Evolutionary conservation across 2,113 vertebrate genomes (phyloP).

Genomic region (Sorex fumeus): DNA sequence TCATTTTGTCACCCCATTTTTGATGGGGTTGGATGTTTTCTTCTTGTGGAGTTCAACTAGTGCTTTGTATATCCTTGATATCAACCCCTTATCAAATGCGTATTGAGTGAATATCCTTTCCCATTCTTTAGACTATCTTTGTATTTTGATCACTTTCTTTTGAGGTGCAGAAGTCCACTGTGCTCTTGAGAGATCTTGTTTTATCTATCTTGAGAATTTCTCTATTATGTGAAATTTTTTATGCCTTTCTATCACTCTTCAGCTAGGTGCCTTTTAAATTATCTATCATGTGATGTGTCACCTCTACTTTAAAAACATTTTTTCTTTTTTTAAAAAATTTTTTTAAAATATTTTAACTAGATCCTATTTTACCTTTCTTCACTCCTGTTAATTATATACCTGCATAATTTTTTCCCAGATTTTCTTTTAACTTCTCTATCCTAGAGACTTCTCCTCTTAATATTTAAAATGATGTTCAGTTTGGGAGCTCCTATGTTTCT

Average conservation of each 20-base stretch:
- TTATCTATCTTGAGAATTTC: neutral
- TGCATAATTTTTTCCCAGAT: slow-evolving; percentile 38
- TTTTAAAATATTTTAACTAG: too few relatives aligned
- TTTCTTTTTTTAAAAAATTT: too few relatives aligned
- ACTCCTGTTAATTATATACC: slow-evolving; percentile 61
- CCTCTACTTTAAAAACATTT: slow-evolving; percentile 34
- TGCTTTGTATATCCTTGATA: too few relatives aligned
- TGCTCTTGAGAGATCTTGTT: neutral
- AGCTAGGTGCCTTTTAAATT: slow-evolving; percentile 7
- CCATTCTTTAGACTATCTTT: too few relatives aligned
- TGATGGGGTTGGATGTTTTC: too few relatives aligned
- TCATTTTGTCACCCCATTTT: too few relatives aligned
- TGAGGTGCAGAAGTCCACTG: too few relatives aligned
- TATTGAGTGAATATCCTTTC: too few relatives aligned
- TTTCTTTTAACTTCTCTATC: slow-evolving; percentile 44
- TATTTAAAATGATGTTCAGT: slow-evolving; percentile 52
- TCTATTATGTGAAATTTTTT: neutral
- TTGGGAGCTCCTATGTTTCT: slow-evolving; percentile 58
- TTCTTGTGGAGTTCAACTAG: too few relatives aligned
- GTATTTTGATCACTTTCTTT: too few relatives aligned
- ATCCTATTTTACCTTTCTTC: slow-evolving; percentile 53
- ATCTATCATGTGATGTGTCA: neutral
- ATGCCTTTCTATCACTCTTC: slow-evolving; percentile 1
- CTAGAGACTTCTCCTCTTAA: slow-evolving; percentile 46
- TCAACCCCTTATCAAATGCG: too few relatives aligned